Percentiles rank a stretch among this genome's conserved stretches.
These are phyloP conservation scores for Lasioglossum baleicum DNA, from an alignment of 1,140 invertebrate species.

Conservation along the genomic window DNA sequence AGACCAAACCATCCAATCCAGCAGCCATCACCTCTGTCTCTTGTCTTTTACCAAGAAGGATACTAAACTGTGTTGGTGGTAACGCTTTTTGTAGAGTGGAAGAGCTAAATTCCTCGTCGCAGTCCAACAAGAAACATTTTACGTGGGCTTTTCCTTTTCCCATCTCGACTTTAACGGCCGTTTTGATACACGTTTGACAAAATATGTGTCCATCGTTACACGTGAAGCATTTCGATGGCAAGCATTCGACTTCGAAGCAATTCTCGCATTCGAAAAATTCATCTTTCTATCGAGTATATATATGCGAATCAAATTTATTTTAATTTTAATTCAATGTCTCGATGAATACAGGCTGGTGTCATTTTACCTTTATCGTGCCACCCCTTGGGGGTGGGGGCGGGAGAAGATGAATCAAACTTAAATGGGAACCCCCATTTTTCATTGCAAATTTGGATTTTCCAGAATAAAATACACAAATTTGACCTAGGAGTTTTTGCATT, in stretches of 20 bases:
- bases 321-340: no score
- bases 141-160: slow-evolving; percentile 81
- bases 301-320: slow-evolving; percentile 23
- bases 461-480: no score
- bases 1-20: slow-evolving; percentile 82
- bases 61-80: slow-evolving; percentile 80
- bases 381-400: no score
- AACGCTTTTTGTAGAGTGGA: slow-evolving; percentile 79
- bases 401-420: no score
- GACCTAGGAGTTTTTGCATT: no score
- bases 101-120: slow-evolving; percentile 77
- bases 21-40: slow-evolving; percentile 83
- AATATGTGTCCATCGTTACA: slow-evolving; percentile 83
- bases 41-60: slow-evolving; percentile 80
- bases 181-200: slow-evolving; percentile 82
- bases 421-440: no score
- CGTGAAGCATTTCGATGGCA: slow-evolving; percentile 81
- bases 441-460: no score
- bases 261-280: slow-evolving; percentile 78
- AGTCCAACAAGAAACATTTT: slow-evolving; percentile 78
- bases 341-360: no score
- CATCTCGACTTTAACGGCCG: slow-evolving; percentile 79
- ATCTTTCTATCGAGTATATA: slow-evolving; percentile 67
- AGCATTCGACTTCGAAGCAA: slow-evolving; percentile 83
- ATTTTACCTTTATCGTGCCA: no score